Evolutionary conservation across 2,888 invertebrate species (phyloP).

Genomic region (Strigamia transsilvanica): DNA sequence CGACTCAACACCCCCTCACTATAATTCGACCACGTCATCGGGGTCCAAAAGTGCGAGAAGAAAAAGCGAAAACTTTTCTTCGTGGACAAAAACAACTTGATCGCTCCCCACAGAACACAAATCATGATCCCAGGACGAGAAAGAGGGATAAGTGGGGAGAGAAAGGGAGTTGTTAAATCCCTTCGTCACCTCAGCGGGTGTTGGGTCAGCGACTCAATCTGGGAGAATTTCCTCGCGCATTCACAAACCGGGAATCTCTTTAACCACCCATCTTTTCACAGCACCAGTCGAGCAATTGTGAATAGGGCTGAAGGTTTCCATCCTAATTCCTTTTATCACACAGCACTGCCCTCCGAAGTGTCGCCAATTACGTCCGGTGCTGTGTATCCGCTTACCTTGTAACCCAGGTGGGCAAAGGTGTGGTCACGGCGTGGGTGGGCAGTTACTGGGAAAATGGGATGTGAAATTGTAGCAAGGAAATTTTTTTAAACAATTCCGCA

Average conservation of each 20-base stretch:
- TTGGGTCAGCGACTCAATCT: constrained; percentile 20
- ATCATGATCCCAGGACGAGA: constrained; percentile 10
- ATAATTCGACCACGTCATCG: constrained; percentile 12
- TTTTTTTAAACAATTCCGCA: not conserved
- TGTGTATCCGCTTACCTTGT: not conserved
- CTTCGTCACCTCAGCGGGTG: constrained; percentile 38
- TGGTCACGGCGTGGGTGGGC: constrained; percentile 47
- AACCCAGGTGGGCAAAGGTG: constrained; percentile 45
- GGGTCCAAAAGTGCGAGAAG: not conserved
- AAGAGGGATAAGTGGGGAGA: constrained; percentile 4
- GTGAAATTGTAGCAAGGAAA: not conserved
- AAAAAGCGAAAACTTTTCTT: not conserved
- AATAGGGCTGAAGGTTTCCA: not conserved
- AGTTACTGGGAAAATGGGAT: constrained; percentile 25
- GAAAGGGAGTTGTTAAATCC: constrained; percentile 20
- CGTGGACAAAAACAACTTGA: not conserved
- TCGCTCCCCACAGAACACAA: constrained; percentile 12
- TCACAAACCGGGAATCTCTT: constrained; percentile 31
- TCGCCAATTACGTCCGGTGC: constrained; percentile 46
- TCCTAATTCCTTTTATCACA: constrained; percentile 43
- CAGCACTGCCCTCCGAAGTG: constrained; percentile 32
- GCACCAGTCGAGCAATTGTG: not conserved
- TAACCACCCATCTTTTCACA: constrained; percentile 14
- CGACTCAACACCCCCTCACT: constrained; percentile 9
- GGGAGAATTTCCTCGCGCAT: not conserved